Percentiles rank a stretch among this genome's conserved stretches.
These are phyloP conservation scores for Amblyteles armatorius DNA, from an alignment of 2,888 invertebrate species.

Conservation along the genomic window DNA sequence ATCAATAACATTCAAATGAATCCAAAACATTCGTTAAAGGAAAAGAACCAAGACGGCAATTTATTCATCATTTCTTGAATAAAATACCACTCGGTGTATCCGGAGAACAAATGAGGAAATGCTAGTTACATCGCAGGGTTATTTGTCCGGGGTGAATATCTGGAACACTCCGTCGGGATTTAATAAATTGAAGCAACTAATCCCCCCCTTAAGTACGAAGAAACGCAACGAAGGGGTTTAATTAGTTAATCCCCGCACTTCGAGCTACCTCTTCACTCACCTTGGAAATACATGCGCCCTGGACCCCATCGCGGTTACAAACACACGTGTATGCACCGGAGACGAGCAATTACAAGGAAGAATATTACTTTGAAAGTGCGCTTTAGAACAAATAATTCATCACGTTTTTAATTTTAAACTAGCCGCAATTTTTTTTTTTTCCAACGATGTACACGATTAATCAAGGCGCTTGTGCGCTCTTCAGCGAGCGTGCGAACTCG, in stretches of 20 bases:
- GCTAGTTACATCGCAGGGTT: neutral
- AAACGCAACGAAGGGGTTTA: slow-evolving; percentile 23
- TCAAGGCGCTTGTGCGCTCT: slow-evolving; percentile 28
- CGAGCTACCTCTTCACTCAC: neutral
- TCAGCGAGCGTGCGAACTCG: slow-evolving; percentile 6
- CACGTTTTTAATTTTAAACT: slow-evolving; percentile 14
- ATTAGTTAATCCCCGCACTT: slow-evolving; percentile 39
- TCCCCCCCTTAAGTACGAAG: slow-evolving; percentile 13
- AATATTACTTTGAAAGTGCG: neutral
- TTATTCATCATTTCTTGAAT: neutral
- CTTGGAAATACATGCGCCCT: neutral
- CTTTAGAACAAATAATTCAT: slow-evolving; percentile 8
- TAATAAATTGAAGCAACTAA: slow-evolving; percentile 38
- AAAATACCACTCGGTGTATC: neutral
- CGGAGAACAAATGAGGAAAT: neutral
- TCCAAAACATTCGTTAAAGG: no score
- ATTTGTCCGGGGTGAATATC: neutral
- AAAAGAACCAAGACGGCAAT: neutral
- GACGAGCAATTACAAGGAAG: neutral
- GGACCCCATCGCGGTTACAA: neutral
- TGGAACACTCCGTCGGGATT: slow-evolving; percentile 18
- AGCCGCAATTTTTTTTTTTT: neutral
- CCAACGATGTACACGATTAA: neutral
- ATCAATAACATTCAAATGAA: no score
- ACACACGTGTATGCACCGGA: neutral